A percentile compares a stretch with the other conserved stretches of the same genome.
Evolutionary conservation across 2,888 invertebrate genomes (phyloP).

Genomic region (Thyatira batis): DNA sequence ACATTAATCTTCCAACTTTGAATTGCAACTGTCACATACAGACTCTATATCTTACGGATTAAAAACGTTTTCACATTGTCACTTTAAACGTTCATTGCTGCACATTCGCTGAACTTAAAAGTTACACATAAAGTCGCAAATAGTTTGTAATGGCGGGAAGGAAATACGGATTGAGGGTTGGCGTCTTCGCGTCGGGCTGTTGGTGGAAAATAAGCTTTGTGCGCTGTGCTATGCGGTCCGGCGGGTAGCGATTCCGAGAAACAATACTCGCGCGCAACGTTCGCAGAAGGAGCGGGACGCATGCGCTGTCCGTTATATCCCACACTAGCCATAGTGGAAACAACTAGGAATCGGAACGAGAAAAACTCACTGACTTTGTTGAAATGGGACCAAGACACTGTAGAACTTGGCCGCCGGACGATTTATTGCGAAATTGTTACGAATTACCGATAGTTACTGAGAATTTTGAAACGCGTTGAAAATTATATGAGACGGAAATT

Average conservation of each 20-base stretch:
- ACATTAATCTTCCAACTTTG: slow-evolving; percentile 56
- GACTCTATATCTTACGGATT: slow-evolving; percentile 55
- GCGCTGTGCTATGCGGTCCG: slow-evolving; percentile 62
- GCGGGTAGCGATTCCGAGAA: slow-evolving; percentile 72
- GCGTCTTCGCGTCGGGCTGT: slow-evolving; percentile 51
- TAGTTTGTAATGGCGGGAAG: slow-evolving; percentile 50
- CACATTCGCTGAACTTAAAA: slow-evolving; percentile 28
- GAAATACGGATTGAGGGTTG: slow-evolving; percentile 67
- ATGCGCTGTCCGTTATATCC: slow-evolving; percentile 64
- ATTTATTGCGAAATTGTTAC: slow-evolving; percentile 74
- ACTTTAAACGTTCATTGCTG: slow-evolving; percentile 22
- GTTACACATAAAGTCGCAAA: slow-evolving; percentile 53
- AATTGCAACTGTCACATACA: slow-evolving; percentile 44
- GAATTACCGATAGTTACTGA: slow-evolving; percentile 61
- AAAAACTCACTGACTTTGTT: slow-evolving; percentile 75
- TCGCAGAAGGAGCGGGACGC: slow-evolving; percentile 75
- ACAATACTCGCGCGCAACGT: slow-evolving; percentile 68
- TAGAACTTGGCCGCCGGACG: slow-evolving; percentile 50
- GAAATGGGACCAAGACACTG: slow-evolving; percentile 65
- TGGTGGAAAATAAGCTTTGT: slow-evolving; percentile 58
- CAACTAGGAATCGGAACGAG: slow-evolving; percentile 71
- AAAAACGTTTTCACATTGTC: slow-evolving; percentile 60
- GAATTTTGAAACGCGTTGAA: slow-evolving; percentile 31
- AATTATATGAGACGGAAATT: slow-evolving; percentile 11
- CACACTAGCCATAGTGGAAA: slow-evolving; percentile 55